Conservation (phyloP, 35 echinoderm and acorn worm species). For the Eucidaris tribuloides region DNA sequence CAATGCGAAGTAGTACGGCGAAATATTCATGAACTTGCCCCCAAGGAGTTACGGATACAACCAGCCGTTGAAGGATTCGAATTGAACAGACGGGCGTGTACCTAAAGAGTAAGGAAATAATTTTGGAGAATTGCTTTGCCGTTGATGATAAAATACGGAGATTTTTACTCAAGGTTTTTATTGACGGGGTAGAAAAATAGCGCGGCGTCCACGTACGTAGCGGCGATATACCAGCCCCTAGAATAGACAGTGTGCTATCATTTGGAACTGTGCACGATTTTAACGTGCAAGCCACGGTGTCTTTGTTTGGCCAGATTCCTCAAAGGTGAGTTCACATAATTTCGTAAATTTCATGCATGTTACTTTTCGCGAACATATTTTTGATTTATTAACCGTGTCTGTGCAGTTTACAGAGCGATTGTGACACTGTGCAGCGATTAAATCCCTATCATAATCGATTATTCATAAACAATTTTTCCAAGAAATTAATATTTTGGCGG, state of each 20-base stretch:
- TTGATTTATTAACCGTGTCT: too few relatives aligned
- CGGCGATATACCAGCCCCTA: slow-evolving; percentile 2
- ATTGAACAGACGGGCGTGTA: slow-evolving; percentile 22
- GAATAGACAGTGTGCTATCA: slow-evolving; percentile 24
- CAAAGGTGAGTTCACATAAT: slow-evolving; percentile 28
- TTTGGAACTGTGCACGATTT: not conserved
- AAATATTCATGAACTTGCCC: slow-evolving; percentile 38
- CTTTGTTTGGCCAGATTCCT: slow-evolving; percentile 38
- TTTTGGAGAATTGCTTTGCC: slow-evolving; percentile 25
- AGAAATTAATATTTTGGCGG: slow-evolving; percentile 33
- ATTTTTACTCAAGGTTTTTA: slow-evolving; percentile 25
- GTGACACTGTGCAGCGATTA: too few relatives aligned
- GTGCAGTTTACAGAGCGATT: too few relatives aligned
- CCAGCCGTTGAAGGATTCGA: slow-evolving; percentile 23
- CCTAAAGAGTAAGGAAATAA: slow-evolving; percentile 34
- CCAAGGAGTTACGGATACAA: slow-evolving; percentile 5
- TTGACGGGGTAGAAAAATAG: not conserved
- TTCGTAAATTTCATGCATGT: slow-evolving; percentile 1
- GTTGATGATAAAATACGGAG: slow-evolving; percentile 23
- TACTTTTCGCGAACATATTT: too few relatives aligned
- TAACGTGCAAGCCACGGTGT: slow-evolving; percentile 5
- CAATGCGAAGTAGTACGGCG: slow-evolving; percentile 25
- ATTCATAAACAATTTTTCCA: too few relatives aligned
- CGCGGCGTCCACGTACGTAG: slow-evolving; percentile 17
- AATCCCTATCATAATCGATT: too few relatives aligned